These are phyloP conservation scores for Drosophila pseudotalamancana DNA, from an alignment of 2,888 invertebrate genomes.

Conservation along the genomic window DNA sequence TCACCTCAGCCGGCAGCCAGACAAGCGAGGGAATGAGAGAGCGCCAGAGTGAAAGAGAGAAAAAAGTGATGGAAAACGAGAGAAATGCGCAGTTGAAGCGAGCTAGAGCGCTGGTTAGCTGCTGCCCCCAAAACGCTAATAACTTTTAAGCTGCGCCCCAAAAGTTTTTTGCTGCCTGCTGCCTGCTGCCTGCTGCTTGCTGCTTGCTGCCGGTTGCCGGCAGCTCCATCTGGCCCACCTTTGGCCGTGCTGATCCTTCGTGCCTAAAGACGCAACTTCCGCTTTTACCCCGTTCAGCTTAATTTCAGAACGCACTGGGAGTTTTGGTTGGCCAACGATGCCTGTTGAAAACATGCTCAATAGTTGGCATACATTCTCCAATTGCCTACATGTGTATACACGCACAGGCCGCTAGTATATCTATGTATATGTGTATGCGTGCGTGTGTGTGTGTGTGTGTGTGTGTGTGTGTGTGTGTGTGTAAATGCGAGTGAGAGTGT, in stretches of 20 bases:
- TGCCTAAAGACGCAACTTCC: constrained; percentile 76
- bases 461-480: constrained; percentile 9
- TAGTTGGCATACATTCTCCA: constrained; percentile 46
- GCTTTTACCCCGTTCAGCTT: constrained; percentile 71
- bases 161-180: constrained; percentile 59
- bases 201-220: constrained; percentile 22
- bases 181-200: constrained; percentile 27
- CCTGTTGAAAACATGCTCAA: constrained; percentile 74
- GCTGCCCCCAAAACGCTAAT: constrained; percentile 72
- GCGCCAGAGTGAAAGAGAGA: background rate
- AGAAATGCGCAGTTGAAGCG: background rate
- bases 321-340: constrained; percentile 44
- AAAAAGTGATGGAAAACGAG: background rate
- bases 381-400: constrained; percentile 65
- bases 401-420: constrained; percentile 27
- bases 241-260: constrained; percentile 31
- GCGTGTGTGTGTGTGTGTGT: constrained; percentile 25
- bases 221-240: constrained; percentile 27
- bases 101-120: constrained; percentile 33
- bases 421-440: constrained; percentile 8
- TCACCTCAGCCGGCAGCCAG: constrained; percentile 57
- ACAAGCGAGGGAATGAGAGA: constrained; percentile 2
- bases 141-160: constrained; percentile 74
- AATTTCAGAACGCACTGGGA: constrained; percentile 58
- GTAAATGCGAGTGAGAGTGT: constrained; percentile 21